A percentile compares a stretch with the other conserved stretches of the same genome.
Evolutionary conservation across 2,113 vertebrate species (phyloP).

Genomic region (Jaculus jaculus): DNA sequence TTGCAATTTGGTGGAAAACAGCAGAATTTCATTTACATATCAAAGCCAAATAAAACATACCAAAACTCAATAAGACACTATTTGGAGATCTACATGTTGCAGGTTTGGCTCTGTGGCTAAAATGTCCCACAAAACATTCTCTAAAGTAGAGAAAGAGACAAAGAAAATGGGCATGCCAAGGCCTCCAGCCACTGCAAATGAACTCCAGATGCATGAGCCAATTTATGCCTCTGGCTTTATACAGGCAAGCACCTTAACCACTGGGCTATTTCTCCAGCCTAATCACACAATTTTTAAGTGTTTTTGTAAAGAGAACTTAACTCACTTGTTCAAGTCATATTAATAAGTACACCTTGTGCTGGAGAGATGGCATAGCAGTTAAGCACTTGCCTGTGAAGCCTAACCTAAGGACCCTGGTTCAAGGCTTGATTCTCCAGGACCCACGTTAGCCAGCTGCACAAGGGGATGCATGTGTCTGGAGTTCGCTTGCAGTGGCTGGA

Average conservation of each 20-base stretch:
- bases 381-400: too few relatives aligned
- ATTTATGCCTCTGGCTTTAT: too few relatives aligned
- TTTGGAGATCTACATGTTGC: neutral
- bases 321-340: neutral
- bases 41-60: neutral
- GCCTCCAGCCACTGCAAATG: too few relatives aligned
- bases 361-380: too few relatives aligned
- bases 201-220: too few relatives aligned
- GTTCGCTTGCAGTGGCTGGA: too few relatives aligned
- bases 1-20: neutral
- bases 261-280: neutral
- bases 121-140: neutral
- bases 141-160: neutral
- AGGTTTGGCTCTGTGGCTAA: neutral
- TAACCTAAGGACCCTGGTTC: too few relatives aligned
- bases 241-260: too few relatives aligned
- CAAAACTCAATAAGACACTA: neutral
- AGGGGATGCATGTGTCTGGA: too few relatives aligned
- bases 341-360: conserved; percentile 1
- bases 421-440: too few relatives aligned
- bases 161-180: too few relatives aligned
- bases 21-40: neutral
- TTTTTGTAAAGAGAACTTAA: neutral
- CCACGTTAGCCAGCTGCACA: too few relatives aligned
- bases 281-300: neutral